phyloP scores from a whole-genome alignment of 1,140 invertebrate species.

The Papilio polyxenes region DNA sequence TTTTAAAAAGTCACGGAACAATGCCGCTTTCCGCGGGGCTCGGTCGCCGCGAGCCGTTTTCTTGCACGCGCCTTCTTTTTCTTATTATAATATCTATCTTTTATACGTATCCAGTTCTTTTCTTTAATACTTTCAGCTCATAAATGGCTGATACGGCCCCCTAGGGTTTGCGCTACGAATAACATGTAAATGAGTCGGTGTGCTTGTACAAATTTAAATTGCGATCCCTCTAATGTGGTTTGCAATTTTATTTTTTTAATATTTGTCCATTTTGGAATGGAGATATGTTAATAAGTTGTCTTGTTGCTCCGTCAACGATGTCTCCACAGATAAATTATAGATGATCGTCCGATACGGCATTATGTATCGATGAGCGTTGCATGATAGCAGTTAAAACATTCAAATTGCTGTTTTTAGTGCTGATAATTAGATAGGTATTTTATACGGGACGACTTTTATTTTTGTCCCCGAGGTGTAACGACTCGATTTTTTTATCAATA shows the following conservation, averaged over 20 bases:
- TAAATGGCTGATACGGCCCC: slow-evolving; percentile 77
- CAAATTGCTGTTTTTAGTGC: slow-evolving; percentile 55
- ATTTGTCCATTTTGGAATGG: slow-evolving; percentile 32
- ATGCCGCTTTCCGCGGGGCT: slow-evolving; percentile 74
- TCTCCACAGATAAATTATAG: slow-evolving; percentile 37
- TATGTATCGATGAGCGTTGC: slow-evolving; percentile 44
- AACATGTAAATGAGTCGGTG: slow-evolving; percentile 78
- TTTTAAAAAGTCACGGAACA: slow-evolving; percentile 79
- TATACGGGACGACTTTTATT: slow-evolving; percentile 43
- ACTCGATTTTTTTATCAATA: slow-evolving; percentile 38
- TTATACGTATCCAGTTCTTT: slow-evolving; percentile 77
- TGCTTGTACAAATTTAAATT: slow-evolving; percentile 61
- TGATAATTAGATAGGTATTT: slow-evolving; percentile 48
- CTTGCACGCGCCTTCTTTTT: slow-evolving; percentile 75
- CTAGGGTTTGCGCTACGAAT: slow-evolving; percentile 75
- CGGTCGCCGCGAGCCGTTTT: slow-evolving; percentile 76
- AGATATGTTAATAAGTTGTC: neutral
- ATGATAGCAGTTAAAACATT: slow-evolving; percentile 50
- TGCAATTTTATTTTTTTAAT: slow-evolving; percentile 42
- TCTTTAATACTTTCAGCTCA: slow-evolving; percentile 79
- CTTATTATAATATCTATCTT: slow-evolving; percentile 75
- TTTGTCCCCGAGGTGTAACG: slow-evolving; percentile 31
- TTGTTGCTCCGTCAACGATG: slow-evolving; percentile 27
- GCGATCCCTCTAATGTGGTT: slow-evolving; percentile 49
- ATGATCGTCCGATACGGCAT: slow-evolving; percentile 28